Conservation (phyloP, 1,140 invertebrate species). For the Magallana angulata region DNA sequence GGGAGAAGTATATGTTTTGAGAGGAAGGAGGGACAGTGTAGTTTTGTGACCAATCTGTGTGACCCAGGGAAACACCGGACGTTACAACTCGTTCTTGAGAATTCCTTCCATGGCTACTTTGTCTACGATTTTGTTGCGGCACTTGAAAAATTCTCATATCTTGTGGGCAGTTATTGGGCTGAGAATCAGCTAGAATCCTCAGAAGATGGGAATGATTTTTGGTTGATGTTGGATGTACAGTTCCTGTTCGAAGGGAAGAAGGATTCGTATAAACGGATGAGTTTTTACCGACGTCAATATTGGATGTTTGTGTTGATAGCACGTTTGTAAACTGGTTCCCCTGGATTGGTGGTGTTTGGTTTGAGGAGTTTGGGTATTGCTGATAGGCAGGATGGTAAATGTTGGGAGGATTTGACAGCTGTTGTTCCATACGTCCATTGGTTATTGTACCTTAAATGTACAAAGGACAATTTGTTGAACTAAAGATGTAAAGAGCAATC, state of each 20-base stretch:
- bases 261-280: not conserved
- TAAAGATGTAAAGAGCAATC: too few relatives aligned
- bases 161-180: not conserved
- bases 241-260: not conserved
- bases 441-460: conserved; percentile 1
- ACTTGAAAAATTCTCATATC: conserved; percentile 11
- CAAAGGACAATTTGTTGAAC: not conserved
- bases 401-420: not conserved
- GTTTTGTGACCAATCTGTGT: not conserved
- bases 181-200: not conserved
- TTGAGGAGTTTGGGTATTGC: not conserved
- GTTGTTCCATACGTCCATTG: not conserved
- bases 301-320: not conserved
- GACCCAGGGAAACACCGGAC: not conserved
- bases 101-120: not conserved
- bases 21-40: not conserved
- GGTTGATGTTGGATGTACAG: not conserved
- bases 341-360: not conserved
- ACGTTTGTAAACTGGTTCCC: not conserved
- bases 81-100: not conserved
- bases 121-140: not conserved
- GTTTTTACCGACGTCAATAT: not conserved
- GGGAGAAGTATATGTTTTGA: not conserved
- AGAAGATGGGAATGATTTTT: not conserved
- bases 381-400: not conserved